Base-by-base conservation (phyloP, 2,888 invertebrate genomes). In the Dendrolimus houi region DNA sequence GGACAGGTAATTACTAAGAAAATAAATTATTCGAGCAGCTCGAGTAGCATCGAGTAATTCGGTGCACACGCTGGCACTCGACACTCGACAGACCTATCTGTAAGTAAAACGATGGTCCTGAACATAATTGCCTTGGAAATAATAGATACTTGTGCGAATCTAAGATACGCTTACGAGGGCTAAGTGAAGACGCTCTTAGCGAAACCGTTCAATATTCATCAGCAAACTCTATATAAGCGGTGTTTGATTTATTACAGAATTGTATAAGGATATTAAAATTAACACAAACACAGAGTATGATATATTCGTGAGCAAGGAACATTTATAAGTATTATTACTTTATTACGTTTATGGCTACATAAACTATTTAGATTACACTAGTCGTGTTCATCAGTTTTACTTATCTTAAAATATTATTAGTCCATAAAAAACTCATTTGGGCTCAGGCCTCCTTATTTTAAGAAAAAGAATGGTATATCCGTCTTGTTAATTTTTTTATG, bases 101-200 rank as follows among this genome's bases (percentile, higher is more conserved):
- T 69, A 70, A 72, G 68, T 71, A 74, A 72, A 74, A 73, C 73
- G 74, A 69, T 64, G 58, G 69, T 55, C 66, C 85, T 86, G 87
- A 75, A 81, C 72, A 78, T 85, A 85, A 87, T 85, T 81, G 86
- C 76, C 70, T 77, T 70, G 75, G 75, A 75, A 76, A 79, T 83
- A 81, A 85, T 77, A 77, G 74, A 77, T 76, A 77, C 78, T 75
- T 77, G 69, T 72, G 70, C 65, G 63, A 62, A 64, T 69, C 69
- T 72, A 64, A 71, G 67, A 69, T 63, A 68, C 63, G 67, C 67
- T 47, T 12, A 12, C 9, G 47, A 47, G 47, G 47, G 65, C 67
- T 67, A 69, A 73, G 70, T 72, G 71, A 69, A 65, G 66, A 71
- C 63, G 66, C 66, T 73, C 66, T 67, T 60, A 66, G 64, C 57